Evolutionary conservation across 2,113 vertebrate genomes (phyloP).

Genomic region (Chaetura pelagica): DNA sequence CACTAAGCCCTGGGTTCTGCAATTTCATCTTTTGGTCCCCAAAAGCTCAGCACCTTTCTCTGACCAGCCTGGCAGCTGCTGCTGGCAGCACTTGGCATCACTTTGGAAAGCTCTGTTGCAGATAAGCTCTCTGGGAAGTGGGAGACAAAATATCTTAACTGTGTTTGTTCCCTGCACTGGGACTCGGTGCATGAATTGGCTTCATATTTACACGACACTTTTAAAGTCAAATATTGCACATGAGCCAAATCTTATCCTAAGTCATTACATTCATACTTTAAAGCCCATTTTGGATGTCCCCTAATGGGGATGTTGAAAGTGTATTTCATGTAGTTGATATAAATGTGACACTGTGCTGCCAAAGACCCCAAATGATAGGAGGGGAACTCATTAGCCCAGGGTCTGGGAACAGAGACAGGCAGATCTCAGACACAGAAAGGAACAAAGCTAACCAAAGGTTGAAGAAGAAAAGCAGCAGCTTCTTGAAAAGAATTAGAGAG

Average conservation of each 20-base stretch:
- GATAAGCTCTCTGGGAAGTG: neutral
- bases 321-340: neutral
- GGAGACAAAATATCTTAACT: neutral
- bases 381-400: neutral
- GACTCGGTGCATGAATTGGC: neutral
- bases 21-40: neutral
- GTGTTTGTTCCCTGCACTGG: neutral
- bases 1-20: accelerated
- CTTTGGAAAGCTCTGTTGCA: neutral
- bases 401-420: neutral
- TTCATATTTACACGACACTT: neutral
- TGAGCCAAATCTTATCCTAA: neutral
- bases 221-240: neutral
- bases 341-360: neutral
- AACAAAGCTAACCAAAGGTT: neutral
- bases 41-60: neutral
- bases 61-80: neutral
- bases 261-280: neutral
- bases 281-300: neutral
- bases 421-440: neutral
- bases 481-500: neutral
- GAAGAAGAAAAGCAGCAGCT: neutral
- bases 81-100: neutral
- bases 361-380: neutral
- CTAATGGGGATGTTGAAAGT: neutral